Percentiles rank a stretch among this genome's conserved stretches.
These are phyloP conservation scores for Temnopleurus reevesii DNA, from an alignment of 53 echinoderm and acorn worm species.

Conservation along the genomic window DNA sequence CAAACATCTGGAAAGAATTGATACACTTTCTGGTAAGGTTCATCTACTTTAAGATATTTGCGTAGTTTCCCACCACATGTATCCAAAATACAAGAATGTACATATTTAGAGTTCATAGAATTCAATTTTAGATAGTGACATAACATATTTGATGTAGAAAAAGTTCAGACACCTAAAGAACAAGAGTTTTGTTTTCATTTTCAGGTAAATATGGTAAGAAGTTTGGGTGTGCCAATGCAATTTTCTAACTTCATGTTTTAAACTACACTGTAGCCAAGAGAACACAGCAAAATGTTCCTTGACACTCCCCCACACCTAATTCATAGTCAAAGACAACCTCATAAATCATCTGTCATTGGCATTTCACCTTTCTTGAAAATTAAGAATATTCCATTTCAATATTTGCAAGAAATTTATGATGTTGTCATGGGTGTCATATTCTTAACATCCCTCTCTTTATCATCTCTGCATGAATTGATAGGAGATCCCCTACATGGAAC, in stretches of 20 bases:
- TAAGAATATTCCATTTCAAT: background rate
- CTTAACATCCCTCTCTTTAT: background rate
- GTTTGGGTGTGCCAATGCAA: too few species aligned
- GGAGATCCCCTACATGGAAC: background rate
- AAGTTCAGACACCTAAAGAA: too few species aligned
- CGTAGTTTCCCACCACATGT: too few species aligned
- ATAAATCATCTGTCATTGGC: background rate
- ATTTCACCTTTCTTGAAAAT: background rate
- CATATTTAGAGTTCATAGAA: too few species aligned
- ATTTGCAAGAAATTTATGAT: background rate
- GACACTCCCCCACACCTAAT: background rate
- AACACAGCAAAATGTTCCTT: too few species aligned
- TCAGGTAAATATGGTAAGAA: too few species aligned
- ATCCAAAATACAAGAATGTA: too few species aligned
- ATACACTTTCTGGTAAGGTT: background rate
- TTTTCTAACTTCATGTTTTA: too few species aligned
- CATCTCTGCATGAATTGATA: background rate
- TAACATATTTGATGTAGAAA: too few species aligned
- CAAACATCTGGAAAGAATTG: slow-evolving; percentile 40
- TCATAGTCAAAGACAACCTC: background rate
- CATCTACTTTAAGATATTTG: background rate
- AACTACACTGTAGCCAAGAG: too few species aligned
- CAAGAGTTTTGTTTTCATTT: too few species aligned
- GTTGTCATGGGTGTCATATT: slow-evolving; percentile 6
- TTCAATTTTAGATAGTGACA: too few species aligned